Percentiles rank a stretch among this genome's conserved stretches.
These are phyloP conservation scores for Chaetodon trifascialis DNA, from an alignment of 2,113 vertebrate species.

Conservation along the genomic window DNA sequence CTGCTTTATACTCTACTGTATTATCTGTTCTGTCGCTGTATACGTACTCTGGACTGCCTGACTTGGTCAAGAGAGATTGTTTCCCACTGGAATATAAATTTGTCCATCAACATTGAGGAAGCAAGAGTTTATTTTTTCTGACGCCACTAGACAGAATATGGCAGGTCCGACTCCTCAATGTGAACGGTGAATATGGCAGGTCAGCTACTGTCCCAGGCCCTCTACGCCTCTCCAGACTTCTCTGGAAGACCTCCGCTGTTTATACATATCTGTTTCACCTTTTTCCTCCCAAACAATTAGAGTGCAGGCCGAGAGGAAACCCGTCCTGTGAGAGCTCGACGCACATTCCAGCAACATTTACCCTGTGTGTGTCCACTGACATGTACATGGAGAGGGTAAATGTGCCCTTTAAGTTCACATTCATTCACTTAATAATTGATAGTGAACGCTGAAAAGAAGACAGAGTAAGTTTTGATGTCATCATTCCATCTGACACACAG, in stretches of 20 bases:
- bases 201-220: slow-evolving; percentile 76
- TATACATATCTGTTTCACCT: slow-evolving; percentile 81
- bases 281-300: slow-evolving; percentile 79
- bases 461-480: slow-evolving; percentile 1
- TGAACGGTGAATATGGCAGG: slow-evolving; percentile 63
- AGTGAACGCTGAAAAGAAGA: slow-evolving; percentile 12
- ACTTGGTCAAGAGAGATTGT: slow-evolving; percentile 48
- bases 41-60: neutral
- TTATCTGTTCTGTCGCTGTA: slow-evolving; percentile 13
- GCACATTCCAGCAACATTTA: slow-evolving; percentile 24
- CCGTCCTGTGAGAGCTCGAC: slow-evolving; percentile 62
- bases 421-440: neutral
- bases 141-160: slow-evolving; percentile 66
- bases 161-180: slow-evolving; percentile 51
- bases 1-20: neutral
- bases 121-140: slow-evolving; percentile 78
- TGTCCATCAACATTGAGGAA: slow-evolving; percentile 76
- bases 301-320: slow-evolving; percentile 71
- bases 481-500: slow-evolving; percentile 47
- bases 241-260: slow-evolving; percentile 67
- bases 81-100: slow-evolving; percentile 63
- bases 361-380: neutral
- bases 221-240: slow-evolving; percentile 31
- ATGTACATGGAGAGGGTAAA: slow-evolving; percentile 3
- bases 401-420: slow-evolving; percentile 7